Base-by-base conservation (phyloP, 2,797 vertebrate genomes). In the Hoplostethus mediterraneus region DNA sequence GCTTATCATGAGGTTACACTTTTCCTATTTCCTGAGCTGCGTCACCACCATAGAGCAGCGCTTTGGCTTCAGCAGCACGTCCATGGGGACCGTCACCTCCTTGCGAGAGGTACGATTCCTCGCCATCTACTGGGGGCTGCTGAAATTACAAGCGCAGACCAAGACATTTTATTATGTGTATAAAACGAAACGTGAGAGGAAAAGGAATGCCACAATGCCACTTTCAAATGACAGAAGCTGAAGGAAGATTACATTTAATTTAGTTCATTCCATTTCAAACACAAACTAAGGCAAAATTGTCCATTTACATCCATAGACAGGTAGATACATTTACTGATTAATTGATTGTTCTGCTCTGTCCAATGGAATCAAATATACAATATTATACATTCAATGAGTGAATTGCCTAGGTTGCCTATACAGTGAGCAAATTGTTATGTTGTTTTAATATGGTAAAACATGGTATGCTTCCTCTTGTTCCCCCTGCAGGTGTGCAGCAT, bases 1-100 rank as follows among this genome's bases (percentile, higher is more conserved):
- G 87, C 87, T 95, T 55, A 91, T 88, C 64, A 94, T 95, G 84
- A 94, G 95, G 33, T 94, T 96, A 72, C 95, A 96, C 81, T 94
- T 93, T 0, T 86, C 94, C 82, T 95, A 96, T 86, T 94, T 96
- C 85, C 95, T 95, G 84, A 96, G 95, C 92, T 95, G 91, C 83
- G 91, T 96, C 76, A 94, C 94, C 63, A 95, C 94, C 47, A 94
- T 95, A 0, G 95, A 96, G 91, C 94, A 92, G 71, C 94, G 93
- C 71, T 96, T 94, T 1, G 94, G 95, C 5, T 93, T 95, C 67
- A 95, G 92, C 87, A 96, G 95, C 38, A 93, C 90, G 33, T 93
- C 95, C 0, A 95, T 94, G 0, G 95, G 95, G 1, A 91, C 95
- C 82, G 94, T 95, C 78, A 94, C 94, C 69, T 96, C 94, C 81